Percentiles rank a stretch among this genome's conserved stretches.
Evolutionary conservation across 1,140 invertebrate species (phyloP).

Genomic region (Nephila pilipes): DNA sequence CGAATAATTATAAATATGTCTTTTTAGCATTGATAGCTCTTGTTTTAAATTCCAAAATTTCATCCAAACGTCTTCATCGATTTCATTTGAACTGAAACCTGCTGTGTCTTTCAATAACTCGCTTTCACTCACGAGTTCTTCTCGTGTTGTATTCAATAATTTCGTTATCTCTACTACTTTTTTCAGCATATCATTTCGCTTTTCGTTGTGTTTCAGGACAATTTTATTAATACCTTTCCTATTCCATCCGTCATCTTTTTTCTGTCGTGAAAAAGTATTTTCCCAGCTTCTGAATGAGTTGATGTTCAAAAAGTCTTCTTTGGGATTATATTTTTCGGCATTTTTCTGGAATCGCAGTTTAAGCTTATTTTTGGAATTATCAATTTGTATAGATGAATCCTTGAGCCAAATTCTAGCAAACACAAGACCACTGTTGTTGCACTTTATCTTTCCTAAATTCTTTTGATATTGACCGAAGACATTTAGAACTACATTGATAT

Average conservation of each 20-base stretch:
- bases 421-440: accelerated
- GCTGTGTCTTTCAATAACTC: not conserved
- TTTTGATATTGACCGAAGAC: not conserved
- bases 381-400: not conserved
- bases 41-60: not conserved
- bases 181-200: not conserved
- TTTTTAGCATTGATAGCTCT: not conserved
- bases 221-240: not conserved
- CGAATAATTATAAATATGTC: not conserved
- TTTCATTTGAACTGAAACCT: not conserved
- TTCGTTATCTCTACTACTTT: not conserved
- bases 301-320: not conserved
- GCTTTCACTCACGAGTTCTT: not conserved
- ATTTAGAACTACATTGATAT: not conserved
- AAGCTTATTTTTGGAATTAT: not conserved
- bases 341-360: not conserved
- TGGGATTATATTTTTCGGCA: not conserved
- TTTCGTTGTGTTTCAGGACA: not conserved
- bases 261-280: not conserved
- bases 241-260: not conserved
- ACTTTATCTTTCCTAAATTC: not conserved
- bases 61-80: not conserved
- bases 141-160: not conserved
- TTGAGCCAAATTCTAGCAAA: not conserved
- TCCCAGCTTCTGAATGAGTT: not conserved